A percentile compares a stretch with the other conserved stretches of the same genome.
Conservation (phyloP, 2,113 vertebrate genomes). For the Hystrix brachyura region DNA sequence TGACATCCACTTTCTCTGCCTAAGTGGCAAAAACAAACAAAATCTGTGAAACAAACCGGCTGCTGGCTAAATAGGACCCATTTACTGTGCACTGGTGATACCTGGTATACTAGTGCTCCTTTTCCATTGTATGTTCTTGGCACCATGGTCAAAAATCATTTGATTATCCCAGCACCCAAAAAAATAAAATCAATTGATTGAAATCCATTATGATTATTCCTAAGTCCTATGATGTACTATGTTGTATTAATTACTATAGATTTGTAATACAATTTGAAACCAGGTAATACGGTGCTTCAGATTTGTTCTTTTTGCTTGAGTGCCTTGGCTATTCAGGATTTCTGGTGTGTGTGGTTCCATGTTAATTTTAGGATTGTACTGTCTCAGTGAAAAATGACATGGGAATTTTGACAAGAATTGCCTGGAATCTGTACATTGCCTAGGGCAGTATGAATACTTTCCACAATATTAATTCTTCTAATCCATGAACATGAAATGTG, state of each 20-base stretch:
- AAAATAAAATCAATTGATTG: not conserved
- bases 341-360: not conserved
- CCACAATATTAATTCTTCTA: not conserved
- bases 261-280: not conserved
- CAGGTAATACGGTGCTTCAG: not conserved
- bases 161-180: too few relatives aligned
- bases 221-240: not conserved
- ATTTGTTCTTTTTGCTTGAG: not conserved
- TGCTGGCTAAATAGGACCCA: not conserved
- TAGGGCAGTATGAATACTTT: not conserved
- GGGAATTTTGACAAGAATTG: not conserved
- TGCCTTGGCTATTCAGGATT: not conserved
- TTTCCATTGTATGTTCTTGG: not conserved
- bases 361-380: not conserved
- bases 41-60: not conserved
- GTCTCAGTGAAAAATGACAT: not conserved
- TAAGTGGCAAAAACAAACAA: not conserved
- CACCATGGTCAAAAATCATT: not conserved
- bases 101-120: not conserved
- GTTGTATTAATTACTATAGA: not conserved
- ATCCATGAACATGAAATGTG: not conserved
- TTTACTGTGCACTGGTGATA: not conserved
- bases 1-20: not conserved
- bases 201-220: not conserved
- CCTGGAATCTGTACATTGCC: not conserved